Base-by-base conservation (phyloP, 2,113 vertebrate genomes). In the Gambusia holbrooki region DNA sequence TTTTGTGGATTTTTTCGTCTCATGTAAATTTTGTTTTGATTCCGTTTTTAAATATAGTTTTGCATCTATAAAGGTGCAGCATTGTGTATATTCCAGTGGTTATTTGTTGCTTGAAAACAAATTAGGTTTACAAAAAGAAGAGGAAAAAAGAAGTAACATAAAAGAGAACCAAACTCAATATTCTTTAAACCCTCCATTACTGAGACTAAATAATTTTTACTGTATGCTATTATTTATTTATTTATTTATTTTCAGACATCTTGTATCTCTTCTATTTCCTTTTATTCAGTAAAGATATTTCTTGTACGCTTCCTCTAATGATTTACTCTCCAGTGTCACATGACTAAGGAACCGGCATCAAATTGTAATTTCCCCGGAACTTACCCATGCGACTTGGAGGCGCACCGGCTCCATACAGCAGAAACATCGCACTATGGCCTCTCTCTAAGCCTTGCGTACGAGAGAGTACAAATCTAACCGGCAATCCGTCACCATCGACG, bases 401-500 rank as follows among this genome's bases (percentile, higher is more conserved):
- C 87, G 74, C 88, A 91, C 90, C 93, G 92, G 93, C 91, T 93
- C 83, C 81, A 76, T 62, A 25, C 32, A 62, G 67, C 72, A 87
- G 67, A 83, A 89, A 80, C 86, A 87, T 76, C 87, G 88, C 87
- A 88, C 73, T 83, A 95, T 95, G 94, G 94, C 92, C 92, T 90
- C 91, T 66, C 69, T 69, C 80, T 94, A 88, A 92, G 90, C 82
- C 69, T 74, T 62, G 72, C 79, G 84, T 84, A 90, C 80, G 86
- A 70, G 71, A 80, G 91, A 87, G 92, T 89, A 90, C 62, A 89
- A 71, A 93, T 87, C 35, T 82, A 62, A 86, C 88, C 88, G 89
- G 92, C 90, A 94, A 95, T 95, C 94, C 94, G 90, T 91, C 90
- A 90, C 93, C 94, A 95, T 95, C 94, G 90, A 89, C 93, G 92